Conservation (phyloP, 92 coral and sea anemone genomes). For the Umimayanthus kanabou region DNA sequence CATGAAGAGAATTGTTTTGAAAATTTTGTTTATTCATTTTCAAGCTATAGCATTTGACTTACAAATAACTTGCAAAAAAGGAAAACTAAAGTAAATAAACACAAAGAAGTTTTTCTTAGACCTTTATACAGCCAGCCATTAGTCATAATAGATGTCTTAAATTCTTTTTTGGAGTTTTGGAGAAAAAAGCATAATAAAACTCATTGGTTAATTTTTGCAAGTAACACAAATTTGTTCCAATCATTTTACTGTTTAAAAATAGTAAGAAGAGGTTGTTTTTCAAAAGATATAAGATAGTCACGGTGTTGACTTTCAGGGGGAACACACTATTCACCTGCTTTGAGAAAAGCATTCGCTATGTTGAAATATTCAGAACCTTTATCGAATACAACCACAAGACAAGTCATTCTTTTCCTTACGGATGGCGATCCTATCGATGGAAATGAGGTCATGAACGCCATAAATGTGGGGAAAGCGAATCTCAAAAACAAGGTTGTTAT, state of each 20-base stretch:
- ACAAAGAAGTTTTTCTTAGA: too few relatives aligned
- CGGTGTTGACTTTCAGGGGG: conserved; percentile 32
- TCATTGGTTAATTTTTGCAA: too few relatives aligned
- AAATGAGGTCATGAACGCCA: conserved; percentile 36
- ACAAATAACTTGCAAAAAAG: too few relatives aligned
- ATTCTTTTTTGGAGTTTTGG: too few relatives aligned
- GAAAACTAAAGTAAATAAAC: too few relatives aligned
- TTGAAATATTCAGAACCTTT: conserved; percentile 34
- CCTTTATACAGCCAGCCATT: too few relatives aligned
- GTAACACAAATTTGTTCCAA: too few relatives aligned
- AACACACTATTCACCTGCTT: conserved; percentile 45
- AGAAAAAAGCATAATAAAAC: too few relatives aligned
- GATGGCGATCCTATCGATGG: conserved; percentile 60
- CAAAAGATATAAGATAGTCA: not conserved
- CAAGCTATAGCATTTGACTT: too few relatives aligned
- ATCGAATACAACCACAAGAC: conserved; percentile 17
- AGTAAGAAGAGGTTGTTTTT: not conserved
- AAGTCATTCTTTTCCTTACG: conserved; percentile 65
- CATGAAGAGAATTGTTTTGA: too few relatives aligned
- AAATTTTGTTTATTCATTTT: too few relatives aligned
- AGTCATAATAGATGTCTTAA: too few relatives aligned
- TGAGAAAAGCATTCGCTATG: conserved; percentile 57
- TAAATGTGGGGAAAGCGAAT: conserved; percentile 33
- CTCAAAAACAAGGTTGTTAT: conserved; percentile 53
- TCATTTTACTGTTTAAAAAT: not conserved